Conservation (phyloP, 2,113 vertebrate genomes). For the Phaetusa simplex region DNA sequence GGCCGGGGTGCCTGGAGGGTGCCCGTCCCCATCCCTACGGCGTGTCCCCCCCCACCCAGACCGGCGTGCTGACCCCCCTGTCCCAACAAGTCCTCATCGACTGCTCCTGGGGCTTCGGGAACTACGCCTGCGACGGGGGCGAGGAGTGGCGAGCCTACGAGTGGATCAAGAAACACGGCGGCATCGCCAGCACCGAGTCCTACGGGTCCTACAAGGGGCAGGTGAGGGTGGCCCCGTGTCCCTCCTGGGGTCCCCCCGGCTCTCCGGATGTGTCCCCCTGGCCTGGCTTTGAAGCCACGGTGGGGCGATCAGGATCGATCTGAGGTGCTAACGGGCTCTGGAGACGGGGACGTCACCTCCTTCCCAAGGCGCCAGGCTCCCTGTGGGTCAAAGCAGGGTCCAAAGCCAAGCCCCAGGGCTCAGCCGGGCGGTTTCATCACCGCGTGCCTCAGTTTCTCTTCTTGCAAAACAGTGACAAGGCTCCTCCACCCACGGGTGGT, state of each 20-base stretch:
- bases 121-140: constrained; percentile 78
- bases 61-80: constrained; percentile 74
- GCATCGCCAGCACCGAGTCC: constrained; percentile 79
- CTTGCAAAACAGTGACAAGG: neutral
- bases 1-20: neutral
- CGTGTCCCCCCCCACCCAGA: constrained; percentile 31
- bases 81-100: constrained; percentile 86
- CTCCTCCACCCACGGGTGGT: neutral
- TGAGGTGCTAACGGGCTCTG: neutral
- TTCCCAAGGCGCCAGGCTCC: neutral
- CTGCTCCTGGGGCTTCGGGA: constrained; percentile 85
- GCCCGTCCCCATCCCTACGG: neutral
- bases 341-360: neutral
- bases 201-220: constrained; percentile 81
- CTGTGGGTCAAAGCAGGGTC: neutral
- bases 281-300: neutral
- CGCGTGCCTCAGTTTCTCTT: neutral
- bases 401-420: neutral
- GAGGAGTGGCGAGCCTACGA: constrained; percentile 84
- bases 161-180: constrained; percentile 84
- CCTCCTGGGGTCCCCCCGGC: neutral
- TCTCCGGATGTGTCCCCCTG: fast-evolving
- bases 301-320: neutral
- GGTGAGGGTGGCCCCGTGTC: constrained; percentile 18
- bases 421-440: neutral